Evolutionary conservation across 1,140 invertebrate genomes (phyloP).

Genomic region (Drosophila ambigua): DNA sequence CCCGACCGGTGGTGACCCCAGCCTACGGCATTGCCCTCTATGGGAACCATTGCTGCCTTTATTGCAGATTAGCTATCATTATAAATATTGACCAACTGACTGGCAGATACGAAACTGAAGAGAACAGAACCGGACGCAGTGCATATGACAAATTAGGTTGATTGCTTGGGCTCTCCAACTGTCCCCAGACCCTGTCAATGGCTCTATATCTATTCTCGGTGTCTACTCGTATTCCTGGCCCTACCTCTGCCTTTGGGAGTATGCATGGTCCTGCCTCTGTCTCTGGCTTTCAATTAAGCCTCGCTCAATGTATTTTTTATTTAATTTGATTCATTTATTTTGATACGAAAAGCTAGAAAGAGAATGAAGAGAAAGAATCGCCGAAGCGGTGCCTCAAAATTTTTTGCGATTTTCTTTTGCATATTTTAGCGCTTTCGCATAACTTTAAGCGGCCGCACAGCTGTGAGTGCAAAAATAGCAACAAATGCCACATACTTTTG

Average conservation of each 20-base stretch:
- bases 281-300: slow-evolving; percentile 66
- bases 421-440: slow-evolving; percentile 77
- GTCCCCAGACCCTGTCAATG: not conserved
- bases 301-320: slow-evolving; percentile 54
- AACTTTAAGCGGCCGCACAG: slow-evolving; percentile 48
- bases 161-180: slow-evolving; percentile 62
- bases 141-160: slow-evolving; percentile 81
- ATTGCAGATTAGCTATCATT: slow-evolving; percentile 73
- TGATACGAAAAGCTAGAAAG: slow-evolving; percentile 55
- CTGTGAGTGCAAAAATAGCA: slow-evolving; percentile 49
- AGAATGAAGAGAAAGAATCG: slow-evolving; percentile 33
- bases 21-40: slow-evolving; percentile 7
- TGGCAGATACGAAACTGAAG: slow-evolving; percentile 24
- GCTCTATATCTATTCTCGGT: too few relatives aligned
- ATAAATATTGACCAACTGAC: slow-evolving; percentile 77
- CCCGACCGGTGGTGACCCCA: slow-evolving; percentile 19
- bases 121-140: slow-evolving; percentile 32
- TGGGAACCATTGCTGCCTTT: slow-evolving; percentile 36
- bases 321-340: slow-evolving; percentile 74
- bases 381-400: slow-evolving; percentile 52
- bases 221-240: too few relatives aligned
- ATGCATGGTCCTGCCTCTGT: not conserved
- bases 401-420: slow-evolving; percentile 65
- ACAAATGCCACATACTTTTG: slow-evolving; percentile 76
- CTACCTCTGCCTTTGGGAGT: too few relatives aligned